A percentile compares a stretch with the other conserved stretches of the same genome.
phyloP scores from a whole-genome alignment of 2,797 vertebrate genomes.

The Halcyon smyrnensis region DNA sequence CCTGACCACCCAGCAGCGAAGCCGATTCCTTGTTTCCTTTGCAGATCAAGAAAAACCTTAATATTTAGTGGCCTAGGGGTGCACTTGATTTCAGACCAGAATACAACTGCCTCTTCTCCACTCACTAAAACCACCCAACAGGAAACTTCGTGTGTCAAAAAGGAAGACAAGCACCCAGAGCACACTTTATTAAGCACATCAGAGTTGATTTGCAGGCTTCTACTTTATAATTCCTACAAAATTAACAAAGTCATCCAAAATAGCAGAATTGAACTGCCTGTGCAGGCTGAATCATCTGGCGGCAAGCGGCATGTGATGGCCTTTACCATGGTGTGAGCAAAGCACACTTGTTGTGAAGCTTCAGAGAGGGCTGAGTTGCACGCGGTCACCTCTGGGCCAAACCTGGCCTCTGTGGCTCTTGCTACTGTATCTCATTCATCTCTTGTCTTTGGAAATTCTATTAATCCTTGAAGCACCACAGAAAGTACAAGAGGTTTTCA shows the following conservation, averaged over 20 bases:
- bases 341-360: background rate
- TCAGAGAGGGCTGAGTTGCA: slow-evolving; percentile 6
- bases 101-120: background rate
- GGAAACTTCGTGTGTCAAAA: background rate
- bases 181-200: background rate
- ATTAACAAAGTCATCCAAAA: background rate
- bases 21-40: background rate
- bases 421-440: slow-evolving; percentile 39
- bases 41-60: background rate
- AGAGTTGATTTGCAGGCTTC: background rate
- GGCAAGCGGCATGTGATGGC: background rate
- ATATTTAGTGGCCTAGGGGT: background rate
- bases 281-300: background rate
- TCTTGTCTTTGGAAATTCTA: slow-evolving; percentile 51
- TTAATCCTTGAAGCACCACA: slow-evolving; percentile 67
- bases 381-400: background rate
- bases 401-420: background rate
- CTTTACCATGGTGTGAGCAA: background rate
- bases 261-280: background rate
- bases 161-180: background rate
- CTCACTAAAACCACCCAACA: background rate
- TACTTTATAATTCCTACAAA: background rate
- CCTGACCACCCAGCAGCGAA: background rate
- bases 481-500: slow-evolving; percentile 65
- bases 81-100: background rate